Evolutionary conservation across 2,113 vertebrate species (phyloP).

Genomic region (Semicossyphus pulcher): DNA sequence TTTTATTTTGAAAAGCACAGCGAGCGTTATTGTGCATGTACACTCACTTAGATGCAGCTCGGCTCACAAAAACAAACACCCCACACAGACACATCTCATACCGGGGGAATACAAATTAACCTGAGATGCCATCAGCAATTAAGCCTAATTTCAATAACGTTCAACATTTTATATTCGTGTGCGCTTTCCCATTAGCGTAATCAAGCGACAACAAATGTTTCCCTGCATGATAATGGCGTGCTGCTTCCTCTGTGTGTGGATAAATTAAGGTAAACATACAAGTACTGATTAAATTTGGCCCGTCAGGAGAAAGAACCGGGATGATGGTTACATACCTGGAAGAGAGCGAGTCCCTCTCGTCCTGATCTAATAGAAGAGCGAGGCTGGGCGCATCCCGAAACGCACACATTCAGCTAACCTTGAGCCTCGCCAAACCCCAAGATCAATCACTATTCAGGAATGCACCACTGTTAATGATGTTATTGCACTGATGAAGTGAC

Average conservation of each 20-base stretch:
- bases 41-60: conserved; percentile 60
- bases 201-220: conserved; percentile 86
- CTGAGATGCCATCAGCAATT: conserved; percentile 85
- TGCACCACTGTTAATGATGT: conserved; percentile 72
- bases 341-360: conserved; percentile 15
- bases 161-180: conserved; percentile 84
- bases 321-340: conserved; percentile 37
- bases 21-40: conserved; percentile 46
- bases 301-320: conserved; percentile 51
- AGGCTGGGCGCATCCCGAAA: conserved; percentile 45
- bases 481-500: conserved; percentile 77
- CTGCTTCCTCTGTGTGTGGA: conserved; percentile 70
- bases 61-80: conserved; percentile 70
- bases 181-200: conserved; percentile 84
- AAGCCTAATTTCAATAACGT: conserved; percentile 87
- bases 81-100: conserved; percentile 75
- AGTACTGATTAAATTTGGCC: conserved; percentile 74
- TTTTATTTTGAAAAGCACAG: conserved; percentile 6
- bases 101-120: conserved; percentile 85
- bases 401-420: conserved; percentile 58
- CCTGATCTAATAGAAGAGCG: conserved; percentile 70
- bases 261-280: conserved; percentile 75
- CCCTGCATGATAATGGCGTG: conserved; percentile 81
- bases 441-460: conserved; percentile 72
- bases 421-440: conserved; percentile 62